Evolutionary conservation across 2,797 vertebrate species (phyloP), one percentile per base, ranked within the genome.

Genomic region (Enteromius thamalakanensis): DNA sequence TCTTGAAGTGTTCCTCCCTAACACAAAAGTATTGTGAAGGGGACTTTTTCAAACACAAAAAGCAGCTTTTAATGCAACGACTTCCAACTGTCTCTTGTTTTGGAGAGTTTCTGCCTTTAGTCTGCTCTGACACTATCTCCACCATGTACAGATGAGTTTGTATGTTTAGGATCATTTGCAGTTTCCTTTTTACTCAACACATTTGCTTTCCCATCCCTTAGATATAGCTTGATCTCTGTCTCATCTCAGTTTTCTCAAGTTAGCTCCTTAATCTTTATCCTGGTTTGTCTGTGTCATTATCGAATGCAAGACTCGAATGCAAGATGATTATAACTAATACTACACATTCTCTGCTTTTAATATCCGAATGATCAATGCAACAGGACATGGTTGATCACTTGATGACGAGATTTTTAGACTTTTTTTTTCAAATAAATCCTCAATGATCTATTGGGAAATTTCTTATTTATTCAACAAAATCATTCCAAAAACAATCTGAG

Each of bases 21-120:
- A 91, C 87, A 89, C 80, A 91, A 92, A 91, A 87, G 23, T 83
- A 78, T 47, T 82, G 76, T 85, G 65, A 89, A 86, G 74, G 81
- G 82, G 85, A 87, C 78, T 83, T 86, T 84, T 76, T 80, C 65
- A 87, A 87, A 82, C 65, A 76, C 29, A 60, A 80, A 87, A 87
- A 71, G 34, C 64, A 79, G 21, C 21, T 9, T 55, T 55, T 55
- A 10, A n/a, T 55, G 21, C 53, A 55, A 8, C 8, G 21, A n/a
- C 3, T 55, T 55, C 21, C 53, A n/a, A 55, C 21, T n/a, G 8
- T 21, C n/a, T 3, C 21, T 55, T 55, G 53, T 10, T 55, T 55
- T n/a, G 21, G 8, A 19, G 53, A n/a, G 21, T n/a, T n/a, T n/a
- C 21, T 55, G 51, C 21, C 21, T n/a, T 3, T 55, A 55, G 51